These are phyloP conservation scores for Cyanoramphus novaezelandiae DNA, from an alignment of 2,113 vertebrate species.

Conservation along the genomic window DNA sequence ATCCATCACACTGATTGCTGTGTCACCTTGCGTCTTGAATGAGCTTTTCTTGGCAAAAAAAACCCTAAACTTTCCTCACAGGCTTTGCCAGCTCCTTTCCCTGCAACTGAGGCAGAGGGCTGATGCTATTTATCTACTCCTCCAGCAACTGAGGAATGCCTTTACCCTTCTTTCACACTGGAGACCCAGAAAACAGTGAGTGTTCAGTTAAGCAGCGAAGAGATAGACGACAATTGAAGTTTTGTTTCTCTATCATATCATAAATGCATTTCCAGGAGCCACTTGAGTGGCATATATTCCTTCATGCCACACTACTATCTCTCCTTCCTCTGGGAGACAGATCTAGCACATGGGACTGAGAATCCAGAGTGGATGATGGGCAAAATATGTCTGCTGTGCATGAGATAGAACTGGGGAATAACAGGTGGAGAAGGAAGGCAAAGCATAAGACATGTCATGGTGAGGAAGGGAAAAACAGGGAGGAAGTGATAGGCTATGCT, in stretches of 20 bases:
- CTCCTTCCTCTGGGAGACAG: neutral
- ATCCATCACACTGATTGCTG: neutral
- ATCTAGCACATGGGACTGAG: neutral
- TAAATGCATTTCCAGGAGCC: neutral
- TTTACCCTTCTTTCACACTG: neutral
- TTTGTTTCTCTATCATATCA: neutral
- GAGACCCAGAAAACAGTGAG: neutral
- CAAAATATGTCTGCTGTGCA: neutral
- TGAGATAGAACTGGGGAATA: neutral
- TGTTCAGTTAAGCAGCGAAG: neutral
- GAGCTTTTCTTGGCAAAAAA: neutral
- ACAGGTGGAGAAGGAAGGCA: neutral
- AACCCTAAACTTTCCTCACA: neutral
- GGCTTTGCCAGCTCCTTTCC: neutral
- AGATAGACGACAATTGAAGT: accelerated
- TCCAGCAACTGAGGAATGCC: neutral
- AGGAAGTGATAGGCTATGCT: neutral
- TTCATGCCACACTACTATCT: neutral
- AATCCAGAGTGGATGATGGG: neutral
- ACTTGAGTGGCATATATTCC: neutral
- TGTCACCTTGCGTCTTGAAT: neutral
- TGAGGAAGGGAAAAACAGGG: neutral
- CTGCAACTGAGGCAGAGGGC: neutral
- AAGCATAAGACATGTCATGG: too few relatives aligned
- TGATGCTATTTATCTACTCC: neutral